A percentile compares a stretch with the other conserved stretches of the same genome.
These are phyloP conservation scores for Galendromus occidentalis DNA, from an alignment of 1,140 invertebrate species.

Conservation along the genomic window DNA sequence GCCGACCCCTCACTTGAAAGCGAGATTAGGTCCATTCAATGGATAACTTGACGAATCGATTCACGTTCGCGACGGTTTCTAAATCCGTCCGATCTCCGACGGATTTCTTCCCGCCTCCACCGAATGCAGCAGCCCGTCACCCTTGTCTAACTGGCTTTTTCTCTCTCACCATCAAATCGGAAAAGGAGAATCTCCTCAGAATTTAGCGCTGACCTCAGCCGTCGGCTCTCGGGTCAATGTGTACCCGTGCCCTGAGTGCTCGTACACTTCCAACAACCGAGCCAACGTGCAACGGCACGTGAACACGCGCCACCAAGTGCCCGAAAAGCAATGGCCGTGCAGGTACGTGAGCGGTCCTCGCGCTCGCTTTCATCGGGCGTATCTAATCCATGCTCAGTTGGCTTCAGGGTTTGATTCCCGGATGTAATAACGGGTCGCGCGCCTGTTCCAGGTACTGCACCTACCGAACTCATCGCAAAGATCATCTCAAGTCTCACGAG, in stretches of 20 bases:
- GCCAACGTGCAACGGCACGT: slow-evolving; percentile 5
- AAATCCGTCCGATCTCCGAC: no score
- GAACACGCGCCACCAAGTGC: slow-evolving; percentile 5
- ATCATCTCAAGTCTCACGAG: slow-evolving; percentile 2
- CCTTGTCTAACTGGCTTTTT: no score
- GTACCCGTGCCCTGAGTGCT: not conserved
- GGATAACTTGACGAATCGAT: no score
- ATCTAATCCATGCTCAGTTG: not conserved
- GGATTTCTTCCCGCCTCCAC: no score
- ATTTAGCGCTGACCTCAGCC: not conserved
- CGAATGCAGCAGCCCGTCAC: no score
- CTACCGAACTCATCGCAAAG: slow-evolving; percentile 2
- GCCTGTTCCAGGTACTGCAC: slow-evolving; percentile 1
- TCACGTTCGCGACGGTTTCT: no score
- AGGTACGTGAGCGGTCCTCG: not conserved
- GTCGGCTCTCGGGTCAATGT: slow-evolving; percentile 1
- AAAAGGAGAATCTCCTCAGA: slow-evolving; percentile 2
- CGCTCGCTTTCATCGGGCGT: no score
- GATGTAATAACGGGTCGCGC: not conserved
- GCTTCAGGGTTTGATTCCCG: not conserved
- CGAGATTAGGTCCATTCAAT: no score
- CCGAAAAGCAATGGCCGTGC: slow-evolving; percentile 6
- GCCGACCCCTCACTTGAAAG: no score
- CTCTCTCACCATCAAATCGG: no score
- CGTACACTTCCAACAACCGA: slow-evolving; percentile 3